Evolutionary conservation across 1,140 invertebrate genomes (phyloP), one percentile per base, ranked within the genome.

Genomic region (Euwallacea similis): DNA sequence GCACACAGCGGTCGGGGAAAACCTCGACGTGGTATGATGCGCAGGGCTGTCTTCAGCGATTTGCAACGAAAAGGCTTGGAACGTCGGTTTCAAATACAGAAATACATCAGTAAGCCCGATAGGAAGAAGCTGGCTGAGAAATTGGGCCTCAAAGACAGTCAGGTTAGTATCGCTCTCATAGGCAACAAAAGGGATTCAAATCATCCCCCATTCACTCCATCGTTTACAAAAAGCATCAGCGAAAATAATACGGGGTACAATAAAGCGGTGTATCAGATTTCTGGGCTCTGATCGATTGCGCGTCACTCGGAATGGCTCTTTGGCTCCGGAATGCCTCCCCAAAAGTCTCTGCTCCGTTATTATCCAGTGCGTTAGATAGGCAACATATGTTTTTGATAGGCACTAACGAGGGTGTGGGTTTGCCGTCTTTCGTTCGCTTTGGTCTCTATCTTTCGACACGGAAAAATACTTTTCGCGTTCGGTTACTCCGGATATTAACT

Each of bases 101-200:
- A 98, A 82, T 98, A 98, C 82, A 98, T 98, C 78, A 97, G 94
- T 69, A 98, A 98, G 82, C 96, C 96, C 0, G 96, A 98, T 82
- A 88, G 97, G 78, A 94, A 97, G 83, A 97, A 98, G 79, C 83
- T 98, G 42, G 97, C 97, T 0, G 95, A 97, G 80, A 95, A 96
- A 82, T 85, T 98, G 47, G 96, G 96, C 16, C 86, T 98, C 0
- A 98, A 97, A 77, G 97, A 98, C 79, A 95, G 93, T 77, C 94
- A 96, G 89, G 94, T 96, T 77, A 87, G 84, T 74, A 47, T 43
- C 41, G 6, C 6, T 50, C 46, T 58, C 62, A 53, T 43, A 0
- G 3, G 43, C 9, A 56, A 65, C 16, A 33, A 33, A 33, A 33
- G 21, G 21, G 21, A 33, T 33, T 2, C 21, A 33, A 33, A 33